Percentiles rank a stretch among this genome's conserved stretches.
These are phyloP conservation scores for Hydra vulgaris DNA, from an alignment of 30 jellyfish, hydroid and myxozoan species.

Conservation along the genomic window DNA sequence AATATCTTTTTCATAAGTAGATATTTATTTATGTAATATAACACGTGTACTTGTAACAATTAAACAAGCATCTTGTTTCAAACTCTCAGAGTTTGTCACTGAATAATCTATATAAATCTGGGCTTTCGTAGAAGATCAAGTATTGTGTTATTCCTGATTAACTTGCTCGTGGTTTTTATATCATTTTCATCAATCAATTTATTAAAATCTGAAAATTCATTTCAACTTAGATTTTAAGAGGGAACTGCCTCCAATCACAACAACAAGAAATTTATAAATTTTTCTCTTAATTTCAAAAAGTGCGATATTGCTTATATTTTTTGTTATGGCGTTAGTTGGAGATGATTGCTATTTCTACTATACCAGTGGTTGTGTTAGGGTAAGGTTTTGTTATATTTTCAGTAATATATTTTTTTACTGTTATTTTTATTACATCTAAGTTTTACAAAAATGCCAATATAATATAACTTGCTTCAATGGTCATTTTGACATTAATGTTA, in stretches of 20 bases:
- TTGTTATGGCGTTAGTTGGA: constrained; percentile 67
- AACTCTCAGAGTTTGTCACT: no score
- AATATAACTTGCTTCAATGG: no score
- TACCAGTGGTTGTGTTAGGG: constrained; percentile 71
- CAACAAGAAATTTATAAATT: background rate
- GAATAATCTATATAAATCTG: background rate
- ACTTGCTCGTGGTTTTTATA: background rate
- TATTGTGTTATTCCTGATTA: background rate
- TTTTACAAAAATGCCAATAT: no score
- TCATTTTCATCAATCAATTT: background rate
- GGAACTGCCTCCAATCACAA: background rate
- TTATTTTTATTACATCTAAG: no score
- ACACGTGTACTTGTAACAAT: no score
- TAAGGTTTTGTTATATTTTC: constrained; percentile 22
- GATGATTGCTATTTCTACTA: constrained; percentile 85
- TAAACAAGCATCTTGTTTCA: no score
- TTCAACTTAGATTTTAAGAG: constrained; percentile 15
- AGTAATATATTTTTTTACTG: no score
- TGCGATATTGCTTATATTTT: constrained; percentile 1
- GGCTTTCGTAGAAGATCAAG: background rate
- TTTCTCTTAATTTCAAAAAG: no score
- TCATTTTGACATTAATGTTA: no score
- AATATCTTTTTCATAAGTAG: no score
- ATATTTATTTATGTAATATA: no score
- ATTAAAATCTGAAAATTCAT: background rate